Base-by-base conservation (phyloP, 2,113 vertebrate species). In the Alethe castanea region DNA sequence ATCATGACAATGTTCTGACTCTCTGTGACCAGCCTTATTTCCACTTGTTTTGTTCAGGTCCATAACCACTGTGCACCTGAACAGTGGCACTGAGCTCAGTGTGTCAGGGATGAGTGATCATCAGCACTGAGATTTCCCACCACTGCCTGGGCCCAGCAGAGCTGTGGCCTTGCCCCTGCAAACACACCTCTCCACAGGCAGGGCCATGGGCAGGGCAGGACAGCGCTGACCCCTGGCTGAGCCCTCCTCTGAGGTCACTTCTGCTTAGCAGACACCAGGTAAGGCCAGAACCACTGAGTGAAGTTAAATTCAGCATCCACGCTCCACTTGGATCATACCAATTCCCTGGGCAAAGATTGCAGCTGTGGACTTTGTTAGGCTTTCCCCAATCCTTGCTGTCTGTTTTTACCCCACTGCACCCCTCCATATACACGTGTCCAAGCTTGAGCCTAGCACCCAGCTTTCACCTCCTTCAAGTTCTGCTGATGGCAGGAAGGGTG, bases 31-130 rank as follows among this genome's bases (percentile, higher is more conserved):
- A 76, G 78, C 45, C 54, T 17, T 33, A 64, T 22, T 67, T 48
- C 54, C 38, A 2, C 31, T 35, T 31, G 36, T 24, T 77, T 69
- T 45, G 14, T 13, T 35, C 25, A 26, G 45, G 82, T 66, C 38
- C 1, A 0, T 67, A 33, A 40, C 36, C 53, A 42, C 44, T 0
- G 1, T 11, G 70, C 31, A 60, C 53, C 59, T 50, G 59, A 67
- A 7, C 0, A 1, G 65, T 6, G 44, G 78, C 52, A 35, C 65
- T 22, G 36, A 45, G 14, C 22, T 57, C 14, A 1, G 4, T 1
- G 15, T 5, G 0, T 8, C 44, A 52, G n/a, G 29, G 64, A 17
- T 5, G 19, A 29, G 56, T 1, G 53, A 38, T 15, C 7, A 28
- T 13, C 9, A 66, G 60, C 44, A 31, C 50, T 11, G 4, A 4